These are phyloP conservation scores for Artemia sinica DNA, from an alignment of 2,888 invertebrate species.

Conservation along the genomic window DNA sequence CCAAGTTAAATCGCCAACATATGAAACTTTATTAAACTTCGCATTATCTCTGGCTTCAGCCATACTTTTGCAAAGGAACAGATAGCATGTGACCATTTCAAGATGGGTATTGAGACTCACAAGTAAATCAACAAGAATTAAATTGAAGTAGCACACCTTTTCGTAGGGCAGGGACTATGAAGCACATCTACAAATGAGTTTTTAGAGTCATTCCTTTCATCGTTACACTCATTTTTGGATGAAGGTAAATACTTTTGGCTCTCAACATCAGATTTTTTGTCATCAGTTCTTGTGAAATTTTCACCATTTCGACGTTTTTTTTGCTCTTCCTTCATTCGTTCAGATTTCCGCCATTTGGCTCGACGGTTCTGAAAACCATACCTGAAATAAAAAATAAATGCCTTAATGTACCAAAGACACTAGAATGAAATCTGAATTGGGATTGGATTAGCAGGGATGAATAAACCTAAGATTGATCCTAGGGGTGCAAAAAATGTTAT, in stretches of 20 bases:
- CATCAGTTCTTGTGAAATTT: constrained; percentile 12
- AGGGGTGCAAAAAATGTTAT: too few relatives aligned
- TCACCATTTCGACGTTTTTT: constrained; percentile 31
- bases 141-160: not conserved
- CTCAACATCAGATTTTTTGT: constrained; percentile 7
- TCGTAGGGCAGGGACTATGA: not conserved
- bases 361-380: constrained; percentile 85
- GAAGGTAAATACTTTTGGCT: not conserved
- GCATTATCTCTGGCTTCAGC: too few relatives aligned
- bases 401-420: too few relatives aligned
- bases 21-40: too few relatives aligned
- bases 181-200: constrained; percentile 7
- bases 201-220: constrained; percentile 2
- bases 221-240: not conserved
- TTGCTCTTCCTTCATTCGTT: constrained; percentile 76
- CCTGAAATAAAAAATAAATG: constrained; percentile 37
- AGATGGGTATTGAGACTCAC: too few relatives aligned
- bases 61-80: too few relatives aligned
- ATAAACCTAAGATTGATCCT: too few relatives aligned
- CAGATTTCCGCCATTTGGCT: constrained; percentile 82
- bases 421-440: too few relatives aligned
- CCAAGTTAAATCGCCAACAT: too few relatives aligned
- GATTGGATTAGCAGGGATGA: too few relatives aligned
- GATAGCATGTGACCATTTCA: too few relatives aligned
- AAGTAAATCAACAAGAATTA: too few relatives aligned